A percentile compares a stretch with the other conserved stretches of the same genome.
phyloP scores from a whole-genome alignment of 2,888 invertebrate genomes.

The Brachylomia viminalis region DNA sequence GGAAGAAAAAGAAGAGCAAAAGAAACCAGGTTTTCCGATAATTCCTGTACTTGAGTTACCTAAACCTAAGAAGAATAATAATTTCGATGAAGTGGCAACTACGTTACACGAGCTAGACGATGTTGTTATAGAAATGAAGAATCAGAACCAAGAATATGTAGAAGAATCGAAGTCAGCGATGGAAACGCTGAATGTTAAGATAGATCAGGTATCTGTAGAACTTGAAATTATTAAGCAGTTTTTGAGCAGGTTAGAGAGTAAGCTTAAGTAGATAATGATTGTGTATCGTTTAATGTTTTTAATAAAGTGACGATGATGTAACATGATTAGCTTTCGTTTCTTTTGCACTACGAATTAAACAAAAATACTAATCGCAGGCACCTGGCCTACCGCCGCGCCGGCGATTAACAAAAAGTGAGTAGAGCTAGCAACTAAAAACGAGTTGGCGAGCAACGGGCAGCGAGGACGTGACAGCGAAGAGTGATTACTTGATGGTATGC shows the following conservation, averaged over 20 bases:
- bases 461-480: too few species aligned
- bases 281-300: conserved; percentile 24
- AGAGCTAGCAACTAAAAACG: too few species aligned
- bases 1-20: conserved; percentile 51
- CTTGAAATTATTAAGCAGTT: conserved; percentile 81
- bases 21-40: conserved; percentile 48
- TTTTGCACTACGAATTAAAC: neutral
- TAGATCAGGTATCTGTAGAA: conserved; percentile 83
- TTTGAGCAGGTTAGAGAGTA: conserved; percentile 81
- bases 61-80: conserved; percentile 69
- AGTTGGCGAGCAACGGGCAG: too few species aligned
- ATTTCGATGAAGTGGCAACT: conserved; percentile 76
- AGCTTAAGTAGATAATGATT: conserved; percentile 70
- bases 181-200: conserved; percentile 80
- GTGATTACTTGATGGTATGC: too few species aligned
- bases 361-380: too few species aligned
- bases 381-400: too few species aligned
- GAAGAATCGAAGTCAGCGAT: conserved; percentile 76
- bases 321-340: neutral
- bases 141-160: conserved; percentile 74
- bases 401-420: too few species aligned
- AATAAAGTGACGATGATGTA: conserved; percentile 29
- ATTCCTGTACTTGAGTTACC: conserved; percentile 23
- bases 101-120: conserved; percentile 80
- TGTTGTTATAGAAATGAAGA: conserved; percentile 76